Evolutionary conservation across 2,113 vertebrate species (phyloP).

Genomic region (Phainopepla nitens): DNA sequence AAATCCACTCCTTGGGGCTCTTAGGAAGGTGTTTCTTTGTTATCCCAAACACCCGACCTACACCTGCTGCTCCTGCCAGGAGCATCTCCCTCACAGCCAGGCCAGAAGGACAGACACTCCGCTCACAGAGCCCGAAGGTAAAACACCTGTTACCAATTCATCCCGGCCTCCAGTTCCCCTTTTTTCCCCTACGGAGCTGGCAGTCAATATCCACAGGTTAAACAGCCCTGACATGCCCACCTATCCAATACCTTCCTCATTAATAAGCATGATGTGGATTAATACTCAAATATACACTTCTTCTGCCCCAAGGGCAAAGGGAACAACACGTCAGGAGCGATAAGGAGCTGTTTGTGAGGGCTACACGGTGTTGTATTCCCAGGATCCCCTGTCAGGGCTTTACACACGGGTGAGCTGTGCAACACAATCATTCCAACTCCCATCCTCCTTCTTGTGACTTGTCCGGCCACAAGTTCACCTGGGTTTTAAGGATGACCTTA

Average conservation of each 20-base stretch:
- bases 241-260: background rate
- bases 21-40: background rate
- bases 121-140: background rate
- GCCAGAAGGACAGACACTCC: accelerated
- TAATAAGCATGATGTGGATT: background rate
- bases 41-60: background rate
- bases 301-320: background rate
- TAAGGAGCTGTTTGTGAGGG: background rate
- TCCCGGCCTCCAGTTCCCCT: background rate
- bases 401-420: accelerated
- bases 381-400: background rate
- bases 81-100: background rate
- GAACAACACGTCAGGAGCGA: background rate
- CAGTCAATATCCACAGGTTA: background rate
- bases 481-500: background rate
- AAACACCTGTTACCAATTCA: background rate
- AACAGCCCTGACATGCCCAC: background rate
- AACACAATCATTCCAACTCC: background rate
- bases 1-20: background rate
- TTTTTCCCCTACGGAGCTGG: accelerated
- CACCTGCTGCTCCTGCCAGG: background rate
- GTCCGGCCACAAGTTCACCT: accelerated
- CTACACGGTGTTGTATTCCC: background rate
- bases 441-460: background rate
- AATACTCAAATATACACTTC: background rate